These are phyloP conservation scores for Uria lomvia DNA, from an alignment of 2,113 vertebrate species.

Conservation along the genomic window DNA sequence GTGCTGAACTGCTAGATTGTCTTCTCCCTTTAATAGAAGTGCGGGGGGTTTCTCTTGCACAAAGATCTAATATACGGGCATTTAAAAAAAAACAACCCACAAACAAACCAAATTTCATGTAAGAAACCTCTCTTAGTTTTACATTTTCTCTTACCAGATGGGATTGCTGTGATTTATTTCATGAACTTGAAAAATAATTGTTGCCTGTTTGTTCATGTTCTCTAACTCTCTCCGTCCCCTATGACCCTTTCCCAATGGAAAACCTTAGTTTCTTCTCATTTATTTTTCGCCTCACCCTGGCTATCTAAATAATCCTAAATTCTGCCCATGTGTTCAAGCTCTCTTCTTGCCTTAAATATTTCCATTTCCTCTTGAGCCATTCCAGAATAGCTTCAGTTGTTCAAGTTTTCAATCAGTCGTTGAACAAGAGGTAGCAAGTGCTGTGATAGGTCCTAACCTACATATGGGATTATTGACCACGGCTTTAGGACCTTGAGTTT, in stretches of 20 bases:
- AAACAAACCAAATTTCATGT: not conserved
- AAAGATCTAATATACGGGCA: not conserved
- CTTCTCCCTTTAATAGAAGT: not conserved
- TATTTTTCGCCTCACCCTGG: not conserved
- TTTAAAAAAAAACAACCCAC: not conserved
- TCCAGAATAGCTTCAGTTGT: not conserved
- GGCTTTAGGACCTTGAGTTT: not conserved
- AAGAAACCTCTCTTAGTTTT: not conserved
- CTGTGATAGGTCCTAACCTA: not conserved
- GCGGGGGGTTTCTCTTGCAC: not conserved
- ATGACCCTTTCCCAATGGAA: not conserved
- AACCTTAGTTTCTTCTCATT: not conserved
- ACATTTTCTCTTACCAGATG: not conserved
- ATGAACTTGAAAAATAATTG: not conserved
- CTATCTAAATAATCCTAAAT: not conserved
- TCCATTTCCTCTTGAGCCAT: not conserved
- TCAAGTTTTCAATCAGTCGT: not conserved
- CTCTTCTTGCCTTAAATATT: not conserved
- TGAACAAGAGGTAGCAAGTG: not conserved
- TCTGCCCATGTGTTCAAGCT: not conserved
- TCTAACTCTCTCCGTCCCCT: not conserved
- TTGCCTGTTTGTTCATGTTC: not conserved
- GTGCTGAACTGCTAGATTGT: not conserved
- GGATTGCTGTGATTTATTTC: not conserved
- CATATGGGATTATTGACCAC: not conserved